A percentile compares a stretch with the other conserved stretches of the same genome.
Conservation (phyloP, 2,888 invertebrate genomes). For the Apamea anceps region DNA sequence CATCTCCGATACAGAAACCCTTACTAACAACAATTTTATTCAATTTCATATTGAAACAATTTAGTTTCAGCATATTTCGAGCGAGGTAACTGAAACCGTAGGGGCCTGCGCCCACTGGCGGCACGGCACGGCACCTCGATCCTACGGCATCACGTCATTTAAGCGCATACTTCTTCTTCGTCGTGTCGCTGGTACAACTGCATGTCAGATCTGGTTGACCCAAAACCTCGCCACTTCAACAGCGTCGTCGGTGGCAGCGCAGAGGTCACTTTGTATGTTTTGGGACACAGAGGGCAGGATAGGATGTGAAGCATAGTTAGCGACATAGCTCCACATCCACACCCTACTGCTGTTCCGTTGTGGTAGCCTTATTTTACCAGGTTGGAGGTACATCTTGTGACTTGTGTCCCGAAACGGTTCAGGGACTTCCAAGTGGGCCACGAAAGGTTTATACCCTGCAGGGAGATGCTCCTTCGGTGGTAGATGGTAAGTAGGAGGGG, state of each 20-base stretch:
- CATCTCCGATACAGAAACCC: not conserved
- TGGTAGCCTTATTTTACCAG: too few species aligned
- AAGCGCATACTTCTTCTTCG: not conserved
- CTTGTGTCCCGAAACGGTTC: not conserved
- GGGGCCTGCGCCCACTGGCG: not conserved
- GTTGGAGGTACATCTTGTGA: not conserved
- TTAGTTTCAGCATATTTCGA: conserved; percentile 39
- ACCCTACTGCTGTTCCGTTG: too few species aligned
- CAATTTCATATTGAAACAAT: conserved; percentile 26
- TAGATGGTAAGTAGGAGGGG: too few species aligned
- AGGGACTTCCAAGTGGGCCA: not conserved
- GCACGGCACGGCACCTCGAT: not conserved
- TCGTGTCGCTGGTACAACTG: too few species aligned
- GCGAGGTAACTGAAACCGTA: conserved; percentile 19
- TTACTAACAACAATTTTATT: conserved; percentile 29
- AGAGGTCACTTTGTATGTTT: too few species aligned
- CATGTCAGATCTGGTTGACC: too few species aligned
- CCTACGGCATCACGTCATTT: not conserved
- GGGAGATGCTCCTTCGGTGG: not conserved
- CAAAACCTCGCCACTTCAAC: too few species aligned
- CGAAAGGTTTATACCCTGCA: not conserved
- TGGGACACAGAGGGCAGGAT: too few species aligned
- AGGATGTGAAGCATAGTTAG: too few species aligned
- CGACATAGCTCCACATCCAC: too few species aligned
- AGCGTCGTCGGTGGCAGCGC: too few species aligned